A percentile compares a stretch with the other conserved stretches of the same genome.
phyloP scores from a whole-genome alignment of 2,113 vertebrate genomes.

The Proteles cristata region DNA sequence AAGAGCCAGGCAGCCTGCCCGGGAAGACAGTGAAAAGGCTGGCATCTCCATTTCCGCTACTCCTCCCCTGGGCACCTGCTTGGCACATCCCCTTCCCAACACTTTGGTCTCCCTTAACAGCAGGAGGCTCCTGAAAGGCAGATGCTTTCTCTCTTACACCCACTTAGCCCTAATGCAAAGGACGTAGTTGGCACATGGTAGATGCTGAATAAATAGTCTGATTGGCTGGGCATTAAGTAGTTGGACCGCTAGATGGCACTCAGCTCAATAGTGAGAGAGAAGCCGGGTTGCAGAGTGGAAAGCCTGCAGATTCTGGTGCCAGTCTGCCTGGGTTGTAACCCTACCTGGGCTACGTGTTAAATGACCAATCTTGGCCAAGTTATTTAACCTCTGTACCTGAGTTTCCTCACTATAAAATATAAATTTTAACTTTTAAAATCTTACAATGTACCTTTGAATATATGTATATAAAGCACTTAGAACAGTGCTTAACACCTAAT shows the following conservation, averaged over 20 bases:
- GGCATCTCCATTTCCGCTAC: neutral
- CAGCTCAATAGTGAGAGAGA: neutral
- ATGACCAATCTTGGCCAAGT: neutral
- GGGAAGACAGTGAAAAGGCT: neutral
- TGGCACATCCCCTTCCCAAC: neutral
- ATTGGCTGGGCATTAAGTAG: neutral
- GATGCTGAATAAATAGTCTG: neutral
- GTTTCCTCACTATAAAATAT: neutral
- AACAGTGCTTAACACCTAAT: neutral
- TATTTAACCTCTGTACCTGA: neutral
- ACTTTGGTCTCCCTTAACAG: neutral
- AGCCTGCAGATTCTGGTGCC: neutral
- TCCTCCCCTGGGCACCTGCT: neutral
- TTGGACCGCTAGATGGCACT: neutral
- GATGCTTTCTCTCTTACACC: neutral
- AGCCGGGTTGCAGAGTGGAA: fast-evolving
- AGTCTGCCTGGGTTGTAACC: neutral
- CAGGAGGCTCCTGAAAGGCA: neutral
- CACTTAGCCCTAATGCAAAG: neutral
- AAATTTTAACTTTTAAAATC: neutral
- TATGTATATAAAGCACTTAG: neutral
- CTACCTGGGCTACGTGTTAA: neutral
- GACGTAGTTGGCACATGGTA: neutral
- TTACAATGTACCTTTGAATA: neutral
- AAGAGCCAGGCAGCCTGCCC: neutral